A percentile compares a stretch with the other conserved stretches of the same genome.
phyloP scores from a whole-genome alignment of 2,888 invertebrate species.

The Periphyllus acericola region DNA sequence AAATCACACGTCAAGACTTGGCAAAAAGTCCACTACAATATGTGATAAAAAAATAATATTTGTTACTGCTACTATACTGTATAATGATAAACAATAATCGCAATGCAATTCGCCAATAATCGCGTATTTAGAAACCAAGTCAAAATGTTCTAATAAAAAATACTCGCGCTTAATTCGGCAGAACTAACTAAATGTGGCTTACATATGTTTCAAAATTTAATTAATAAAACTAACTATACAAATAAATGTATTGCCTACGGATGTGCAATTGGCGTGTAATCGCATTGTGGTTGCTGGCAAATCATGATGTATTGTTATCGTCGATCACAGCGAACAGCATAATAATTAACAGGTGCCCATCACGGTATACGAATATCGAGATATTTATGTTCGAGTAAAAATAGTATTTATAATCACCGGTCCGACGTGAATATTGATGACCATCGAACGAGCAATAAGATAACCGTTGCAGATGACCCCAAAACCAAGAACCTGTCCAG shows the following conservation, averaged over 20 bases:
- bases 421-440: slow-evolving; percentile 48
- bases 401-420: slow-evolving; percentile 14
- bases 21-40: background rate
- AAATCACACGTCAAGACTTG: background rate
- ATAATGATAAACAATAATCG: too few species aligned
- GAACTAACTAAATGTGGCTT: too few species aligned
- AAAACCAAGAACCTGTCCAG: slow-evolving; percentile 45
- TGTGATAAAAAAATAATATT: too few species aligned
- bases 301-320: background rate
- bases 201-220: too few species aligned
- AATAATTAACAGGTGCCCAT: background rate
- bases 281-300: background rate
- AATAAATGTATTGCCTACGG: background rate
- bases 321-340: background rate
- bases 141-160: too few species aligned
- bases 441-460: slow-evolving; percentile 14
- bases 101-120: too few species aligned
- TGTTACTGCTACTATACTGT: too few species aligned
- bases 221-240: background rate
- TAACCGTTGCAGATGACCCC: slow-evolving; percentile 53
- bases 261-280: background rate
- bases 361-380: background rate
- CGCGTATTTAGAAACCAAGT: too few species aligned
- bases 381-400: slow-evolving; percentile 7
- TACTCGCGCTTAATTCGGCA: too few species aligned